Evolutionary conservation across 2,797 vertebrate genomes (phyloP), one percentile per base, ranked within the genome.

Genomic region (Manis pentadactyla): DNA sequence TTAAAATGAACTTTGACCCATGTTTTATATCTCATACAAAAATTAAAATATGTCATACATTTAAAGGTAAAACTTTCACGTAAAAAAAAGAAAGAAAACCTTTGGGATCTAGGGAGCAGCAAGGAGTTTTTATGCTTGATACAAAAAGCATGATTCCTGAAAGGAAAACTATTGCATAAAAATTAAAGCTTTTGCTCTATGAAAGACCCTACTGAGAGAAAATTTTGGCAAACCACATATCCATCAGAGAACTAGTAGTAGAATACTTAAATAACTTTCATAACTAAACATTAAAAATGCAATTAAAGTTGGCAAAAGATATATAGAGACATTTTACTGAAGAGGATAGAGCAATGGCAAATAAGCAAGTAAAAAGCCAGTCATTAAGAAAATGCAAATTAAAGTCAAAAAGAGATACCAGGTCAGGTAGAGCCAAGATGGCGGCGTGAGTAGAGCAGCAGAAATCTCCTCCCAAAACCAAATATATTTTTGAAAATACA

Each of bases 241-340:
- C 39, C 42, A 86, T 71, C 25, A 71, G 75, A 49, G 19, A 0
- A 21, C 4, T 66, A 73, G n/a, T 23, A 77, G 21, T 83, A 90
- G 25, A 91, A 79, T 51, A 73, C 74, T 34, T 18, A 81, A 74
- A 59, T 27, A 81, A 55, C 12, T 93, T 61, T 81, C 37, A 95
- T 88, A 95, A 93, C 9, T 95, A 81, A 94, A 84, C 31, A 73
- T 10, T 66, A 69, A 75, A 77, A 83, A 83, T 37, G 66, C 23
- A n/a, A 55, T 90, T 23, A 63, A 84, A 95, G 91, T 59, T 37
- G 34, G 66, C n/a, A 78, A 93, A 95, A 86, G 21, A 57, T 71
- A 13, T 55, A 17, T 87, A 66, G 46, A 85, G 17, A 17, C 29
- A 77, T 63, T 81, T 85, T 55, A 89, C 15, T 8, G n/a, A 79